Evolutionary conservation across 2,888 invertebrate species (phyloP).

Genomic region (Ophioninae sp.): DNA sequence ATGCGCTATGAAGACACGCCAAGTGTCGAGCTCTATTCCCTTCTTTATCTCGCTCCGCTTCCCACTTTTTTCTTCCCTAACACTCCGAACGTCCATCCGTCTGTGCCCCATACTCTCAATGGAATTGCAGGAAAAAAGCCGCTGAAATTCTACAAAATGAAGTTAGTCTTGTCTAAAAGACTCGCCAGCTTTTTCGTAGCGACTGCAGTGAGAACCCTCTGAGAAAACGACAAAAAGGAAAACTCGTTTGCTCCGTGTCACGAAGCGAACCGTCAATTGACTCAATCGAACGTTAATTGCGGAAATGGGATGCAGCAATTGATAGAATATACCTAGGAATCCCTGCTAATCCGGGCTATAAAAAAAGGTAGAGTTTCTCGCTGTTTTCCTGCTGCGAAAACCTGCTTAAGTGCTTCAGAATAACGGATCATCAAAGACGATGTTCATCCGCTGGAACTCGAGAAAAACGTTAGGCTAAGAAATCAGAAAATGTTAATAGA

Average conservation of each 20-base stretch:
- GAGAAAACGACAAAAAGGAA: neutral
- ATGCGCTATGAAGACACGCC: conserved; percentile 45
- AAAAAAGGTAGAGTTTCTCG: neutral
- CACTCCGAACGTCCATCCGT: conserved; percentile 50
- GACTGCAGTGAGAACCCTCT: neutral
- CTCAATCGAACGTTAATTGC: neutral
- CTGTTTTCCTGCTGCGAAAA: neutral
- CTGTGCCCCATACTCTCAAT: conserved; percentile 42
- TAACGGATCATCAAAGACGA: neutral
- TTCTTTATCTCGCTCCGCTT: conserved; percentile 1
- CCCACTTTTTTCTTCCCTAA: conserved; percentile 8
- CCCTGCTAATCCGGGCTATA: neutral
- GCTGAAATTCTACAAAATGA: conserved; percentile 38
- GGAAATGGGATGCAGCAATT: neutral
- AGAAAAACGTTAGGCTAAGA: neutral
- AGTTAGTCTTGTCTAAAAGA: conserved; percentile 21
- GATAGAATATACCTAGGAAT: neutral
- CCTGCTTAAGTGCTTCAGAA: neutral
- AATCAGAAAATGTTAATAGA: neutral
- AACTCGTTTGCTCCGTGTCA: neutral
- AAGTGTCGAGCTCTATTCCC: conserved; percentile 43
- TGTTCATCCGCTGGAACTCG: neutral
- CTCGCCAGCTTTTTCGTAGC: conserved; percentile 12
- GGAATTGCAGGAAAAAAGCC: conserved; percentile 26
- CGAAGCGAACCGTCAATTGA: neutral